Evolutionary conservation across 2,113 vertebrate genomes (phyloP).

Genomic region (Pterocles burchelli): DNA sequence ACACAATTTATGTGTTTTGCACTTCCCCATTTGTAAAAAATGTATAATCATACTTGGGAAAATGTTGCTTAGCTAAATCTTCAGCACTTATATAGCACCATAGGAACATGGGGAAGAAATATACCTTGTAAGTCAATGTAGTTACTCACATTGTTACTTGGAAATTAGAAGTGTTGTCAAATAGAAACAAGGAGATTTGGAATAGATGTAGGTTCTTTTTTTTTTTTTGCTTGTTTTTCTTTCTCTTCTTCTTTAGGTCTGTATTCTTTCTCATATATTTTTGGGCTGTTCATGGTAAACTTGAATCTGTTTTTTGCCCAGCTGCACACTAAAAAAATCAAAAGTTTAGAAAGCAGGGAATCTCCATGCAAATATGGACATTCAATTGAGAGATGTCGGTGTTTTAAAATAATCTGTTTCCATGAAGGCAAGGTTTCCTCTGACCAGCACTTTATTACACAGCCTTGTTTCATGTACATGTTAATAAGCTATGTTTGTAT

Average conservation of each 20-base stretch:
- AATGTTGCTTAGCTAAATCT: not conserved
- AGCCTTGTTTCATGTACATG: not conserved
- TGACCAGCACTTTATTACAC: not conserved
- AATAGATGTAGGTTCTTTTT: not conserved
- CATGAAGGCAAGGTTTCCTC: not conserved
- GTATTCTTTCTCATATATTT: not conserved
- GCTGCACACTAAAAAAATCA: not conserved
- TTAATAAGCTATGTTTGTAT: rapidly evolving
- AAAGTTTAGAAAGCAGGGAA: not conserved
- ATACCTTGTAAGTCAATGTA: not conserved
- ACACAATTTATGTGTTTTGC: not conserved
- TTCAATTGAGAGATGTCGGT: not conserved
- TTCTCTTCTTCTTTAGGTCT: not conserved
- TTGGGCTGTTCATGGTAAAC: not conserved
- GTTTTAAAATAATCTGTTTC: not conserved
- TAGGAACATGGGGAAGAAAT: not conserved
- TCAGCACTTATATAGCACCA: not conserved
- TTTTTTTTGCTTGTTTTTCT: not conserved
- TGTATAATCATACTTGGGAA: not conserved
- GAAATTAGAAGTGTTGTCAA: not conserved
- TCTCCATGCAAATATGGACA: not conserved
- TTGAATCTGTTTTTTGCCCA: not conserved
- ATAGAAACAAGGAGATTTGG: not conserved
- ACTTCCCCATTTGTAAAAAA: not conserved
- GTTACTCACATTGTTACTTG: not conserved